phyloP scores from a whole-genome alignment of 2,797 vertebrate species.

The Enteromius trimaculatus region DNA sequence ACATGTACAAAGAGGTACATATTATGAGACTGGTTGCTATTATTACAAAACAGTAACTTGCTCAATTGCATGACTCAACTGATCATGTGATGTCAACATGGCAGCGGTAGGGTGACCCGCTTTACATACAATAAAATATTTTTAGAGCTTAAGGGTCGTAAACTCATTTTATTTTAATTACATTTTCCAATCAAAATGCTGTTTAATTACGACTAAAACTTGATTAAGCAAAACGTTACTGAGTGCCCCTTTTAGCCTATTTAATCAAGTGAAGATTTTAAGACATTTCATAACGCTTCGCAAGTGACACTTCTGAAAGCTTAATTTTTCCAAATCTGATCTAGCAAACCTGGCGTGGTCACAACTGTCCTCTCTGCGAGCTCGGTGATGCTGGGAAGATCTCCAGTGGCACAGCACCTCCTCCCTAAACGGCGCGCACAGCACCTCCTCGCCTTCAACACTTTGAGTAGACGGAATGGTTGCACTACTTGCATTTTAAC shows the following conservation, averaged over 20 bases:
- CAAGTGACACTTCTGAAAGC: neutral
- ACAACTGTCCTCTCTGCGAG: slow-evolving; percentile 39
- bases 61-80: neutral
- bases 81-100: slow-evolving; percentile 15
- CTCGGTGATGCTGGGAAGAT: slow-evolving; percentile 38
- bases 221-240: neutral
- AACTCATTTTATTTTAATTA: neutral
- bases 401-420: slow-evolving; percentile 42
- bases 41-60: neutral
- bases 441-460: slow-evolving; percentile 37
- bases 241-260: neutral
- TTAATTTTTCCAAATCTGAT: neutral
- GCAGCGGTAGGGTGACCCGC: neutral
- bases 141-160: neutral
- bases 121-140: neutral
- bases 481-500: slow-evolving; percentile 37
- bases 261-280: neutral
- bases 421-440: slow-evolving; percentile 38
- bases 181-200: neutral
- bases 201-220: neutral
- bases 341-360: slow-evolving; percentile 1
- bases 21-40: neutral
- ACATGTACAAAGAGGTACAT: no score
- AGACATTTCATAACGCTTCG: slow-evolving; percentile 10
- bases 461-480: slow-evolving; percentile 27